Evolutionary conservation across 2,888 invertebrate genomes (phyloP), one percentile per base, ranked within the genome.

Genomic region (Yponomeuta plumbellus): DNA sequence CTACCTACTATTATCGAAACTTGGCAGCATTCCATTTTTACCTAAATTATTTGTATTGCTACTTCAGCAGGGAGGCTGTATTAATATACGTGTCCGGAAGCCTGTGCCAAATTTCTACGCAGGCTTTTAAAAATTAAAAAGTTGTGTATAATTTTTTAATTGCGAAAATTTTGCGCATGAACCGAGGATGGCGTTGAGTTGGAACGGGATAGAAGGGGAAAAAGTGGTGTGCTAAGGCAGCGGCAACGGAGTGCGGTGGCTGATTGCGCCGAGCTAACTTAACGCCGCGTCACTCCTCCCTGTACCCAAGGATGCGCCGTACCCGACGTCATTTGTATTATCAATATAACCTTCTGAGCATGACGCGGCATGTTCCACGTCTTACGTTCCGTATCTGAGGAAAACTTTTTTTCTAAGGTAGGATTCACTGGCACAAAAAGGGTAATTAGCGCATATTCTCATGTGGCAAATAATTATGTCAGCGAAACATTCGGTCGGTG

Each of bases 21-120:
- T 85, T 85, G 83, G 86, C 85, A 80, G 74, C 71, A 75, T 75
- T 85, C 83, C 84, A 84, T 77, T 75, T 63, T 74, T 73, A 76
- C 77, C 77, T 79, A 80, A 82, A 81, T 68, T 67, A 67, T 67
- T 67, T 68, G 66, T 78, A 78, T 76, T 75, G 76, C 74, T 73
- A 74, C 73, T 75, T 77, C 75, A 74, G 75, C 76, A 76, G 74
- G 75, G 73, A 40, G 44, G 63, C 17, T 63, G 26, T 63, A 63
- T 63, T 63, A 63, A 63, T 63, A 63, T 44, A 63, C 17, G 44
- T 52, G 17, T 13, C 44, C 44, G 40, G 44, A 44, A 21, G 59
- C 22, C 63, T 13, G 73, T 76, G 78, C 79, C 80, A 81, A 78
- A 77, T 77, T 73, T 34, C 34, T 62, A 34, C 34, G 20, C 34